Percentiles rank a stretch among this genome's conserved stretches.
phyloP scores from a whole-genome alignment of 2,113 vertebrate species.

The Varanus komodoensis region DNA sequence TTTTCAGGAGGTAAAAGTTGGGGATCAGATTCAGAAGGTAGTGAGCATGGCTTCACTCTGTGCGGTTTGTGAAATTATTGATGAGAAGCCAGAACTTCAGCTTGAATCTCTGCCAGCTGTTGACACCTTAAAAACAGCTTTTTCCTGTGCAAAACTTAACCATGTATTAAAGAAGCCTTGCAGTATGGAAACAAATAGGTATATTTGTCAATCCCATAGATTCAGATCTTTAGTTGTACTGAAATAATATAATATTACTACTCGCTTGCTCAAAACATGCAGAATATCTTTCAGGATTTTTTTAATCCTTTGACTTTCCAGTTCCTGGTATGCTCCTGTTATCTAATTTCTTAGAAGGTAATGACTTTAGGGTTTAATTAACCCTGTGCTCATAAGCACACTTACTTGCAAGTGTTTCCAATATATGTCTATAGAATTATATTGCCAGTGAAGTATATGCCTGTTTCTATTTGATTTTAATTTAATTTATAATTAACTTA shows the following conservation, averaged over 20 bases:
- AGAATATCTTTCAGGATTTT: background rate
- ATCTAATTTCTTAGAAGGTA: background rate
- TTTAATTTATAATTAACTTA: background rate
- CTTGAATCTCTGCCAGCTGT: conserved; percentile 71
- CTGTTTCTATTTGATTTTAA: background rate
- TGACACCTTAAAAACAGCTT: conserved; percentile 71
- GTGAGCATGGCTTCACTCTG: conserved; percentile 86
- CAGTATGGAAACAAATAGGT: conserved; percentile 71
- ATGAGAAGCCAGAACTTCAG: conserved; percentile 49
- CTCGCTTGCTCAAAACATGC: too few relatives aligned
- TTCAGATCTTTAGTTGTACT: background rate
- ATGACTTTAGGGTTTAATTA: background rate
- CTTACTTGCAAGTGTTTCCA: background rate
- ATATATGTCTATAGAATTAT: background rate
- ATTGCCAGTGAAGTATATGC: background rate
- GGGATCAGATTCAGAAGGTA: conserved; percentile 80
- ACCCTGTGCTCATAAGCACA: background rate
- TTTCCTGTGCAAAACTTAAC: conserved; percentile 74
- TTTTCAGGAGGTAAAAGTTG: conserved; percentile 79
- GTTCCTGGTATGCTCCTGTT: background rate
- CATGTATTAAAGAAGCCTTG: conserved; percentile 83
- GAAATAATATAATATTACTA: background rate
- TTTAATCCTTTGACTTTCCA: background rate
- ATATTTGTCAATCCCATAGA: conserved; percentile 21
- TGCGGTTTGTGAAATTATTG: conserved; percentile 78